Base-by-base conservation (phyloP, 1,140 invertebrate genomes). In the Mycetomoellerius zeteki region DNA sequence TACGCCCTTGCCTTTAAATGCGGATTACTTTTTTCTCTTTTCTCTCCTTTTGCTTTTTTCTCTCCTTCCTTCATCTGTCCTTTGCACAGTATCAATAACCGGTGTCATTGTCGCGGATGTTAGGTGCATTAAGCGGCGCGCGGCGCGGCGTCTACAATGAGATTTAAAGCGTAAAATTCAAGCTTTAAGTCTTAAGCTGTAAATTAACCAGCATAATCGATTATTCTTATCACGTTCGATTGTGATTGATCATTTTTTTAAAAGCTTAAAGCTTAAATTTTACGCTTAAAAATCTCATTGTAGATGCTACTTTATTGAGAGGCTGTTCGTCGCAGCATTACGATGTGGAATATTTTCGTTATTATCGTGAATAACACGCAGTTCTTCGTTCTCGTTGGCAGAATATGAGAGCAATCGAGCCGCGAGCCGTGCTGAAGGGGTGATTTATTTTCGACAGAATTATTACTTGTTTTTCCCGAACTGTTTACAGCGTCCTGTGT, bases 61-160 rank as follows among this genome's bases (percentile, higher is more conserved):
- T 30, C n/a, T 16, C 54, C 16, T 6, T n/a, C 3, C 37, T 43
- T 21, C 52, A 27, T 19, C 21, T 58, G 24, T 4, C 27, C 58
- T 90, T 92, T 87, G 86, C 58, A 24, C 58, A 33, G 89, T 94
- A 94, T 94, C 93, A 94, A 94, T 94, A 94, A 93, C 92, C 37
- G 90, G 86, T 92, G 85, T 86, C 77, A 88, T 86, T 58, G 90
- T 86, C 30, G 12, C 69, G 89, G 37, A 54, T 21, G 87, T 88
- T 84, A 30, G 60, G 27, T 73, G 62, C 50, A 73, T 43, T 43
- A 43, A 43, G 37, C 10, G 37, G 33, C 7, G 8, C 33, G 33
- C 33, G 33, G 8, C 33, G 33, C 33, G 33, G 8, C 37, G 37
- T 43, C 37, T 43, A 43, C 37, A 43, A 43, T 43, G 37, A 43